Evolutionary conservation across 2,888 invertebrate genomes (phyloP), one percentile per base, ranked within the genome.

Genomic region (Heterodera filipjevi): DNA sequence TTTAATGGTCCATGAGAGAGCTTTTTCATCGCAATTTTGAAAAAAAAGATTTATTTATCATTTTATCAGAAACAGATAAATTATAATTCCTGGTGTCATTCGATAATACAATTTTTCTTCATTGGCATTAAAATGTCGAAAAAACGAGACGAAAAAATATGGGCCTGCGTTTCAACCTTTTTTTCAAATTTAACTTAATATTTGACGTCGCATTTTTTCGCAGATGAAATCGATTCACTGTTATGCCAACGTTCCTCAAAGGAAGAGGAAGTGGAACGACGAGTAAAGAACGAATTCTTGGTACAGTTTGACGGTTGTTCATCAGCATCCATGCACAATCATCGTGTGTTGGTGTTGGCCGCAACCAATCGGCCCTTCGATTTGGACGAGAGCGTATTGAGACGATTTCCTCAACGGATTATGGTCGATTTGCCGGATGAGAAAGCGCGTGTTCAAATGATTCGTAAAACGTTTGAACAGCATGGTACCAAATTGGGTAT

Each of bases 321-420:
- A 12, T 8, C 84, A 0, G 82, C 77, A n/a, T 72, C 82, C 10
- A 81, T 83, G 33, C 19, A 16, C 19, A 19, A 53, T 53, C 86
- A 86, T 72, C 81, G 86, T 22, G 70, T 86, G 35, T 92, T 99
- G n/a, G 95, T 99, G 10, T 94, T 99, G 93, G 98, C 96, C 14
- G 98, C 98, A n/a, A 99, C 99, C 0, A 99, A 99, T 90, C 91
- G 97, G 77, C 98, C 98, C 0, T 95, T 95, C 89, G 98, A 99
- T 90, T 90, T 99, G 72, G 98, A 99, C 89, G 96, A 97, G 90
- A 98, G 98, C 39, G 96, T 96, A 0, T 91, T 98, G 76, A 92
- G 93, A 89, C 93, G 99, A 75, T 99, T 99, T 90, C 94, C 96
- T 0, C 98, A 98, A 90, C 92, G 98, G 81, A 95, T 99, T 75